phyloP scores from a whole-genome alignment of 2,888 invertebrate genomes.

The Sminthurides aquaticus region DNA sequence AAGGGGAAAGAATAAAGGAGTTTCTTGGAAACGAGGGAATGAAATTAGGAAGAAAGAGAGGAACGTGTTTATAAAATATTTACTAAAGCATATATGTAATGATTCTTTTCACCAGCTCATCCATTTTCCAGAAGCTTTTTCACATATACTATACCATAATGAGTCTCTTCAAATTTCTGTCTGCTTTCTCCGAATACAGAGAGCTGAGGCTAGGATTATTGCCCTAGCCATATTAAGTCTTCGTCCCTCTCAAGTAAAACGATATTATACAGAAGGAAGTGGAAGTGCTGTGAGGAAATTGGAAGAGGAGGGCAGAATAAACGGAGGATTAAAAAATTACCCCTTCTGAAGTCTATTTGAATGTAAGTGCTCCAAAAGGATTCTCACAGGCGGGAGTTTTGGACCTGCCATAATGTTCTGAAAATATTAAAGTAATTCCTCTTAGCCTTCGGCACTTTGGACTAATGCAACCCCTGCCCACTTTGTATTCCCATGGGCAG shows the following conservation, averaged over 20 bases:
- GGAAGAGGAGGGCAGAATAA: too few species aligned
- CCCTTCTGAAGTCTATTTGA: slow-evolving; percentile 22
- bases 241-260: too few species aligned
- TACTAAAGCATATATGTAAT: background rate
- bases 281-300: too few species aligned
- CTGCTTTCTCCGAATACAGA: background rate
- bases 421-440: background rate
- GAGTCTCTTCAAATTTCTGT: background rate
- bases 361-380: slow-evolving; percentile 24
- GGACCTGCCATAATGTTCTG: slow-evolving; percentile 27
- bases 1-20: too few species aligned
- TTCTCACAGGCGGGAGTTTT: slow-evolving; percentile 20
- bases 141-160: background rate
- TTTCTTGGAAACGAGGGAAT: too few species aligned
- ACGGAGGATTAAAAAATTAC: too few species aligned
- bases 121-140: background rate
- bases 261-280: too few species aligned
- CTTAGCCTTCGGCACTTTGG: too few species aligned
- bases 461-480: too few species aligned
- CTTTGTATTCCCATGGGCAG: background rate
- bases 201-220: too few species aligned
- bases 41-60: too few species aligned
- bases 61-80: background rate
- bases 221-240: too few species aligned
- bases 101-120: background rate